phyloP scores from a whole-genome alignment of 2,113 vertebrate genomes.

The Amblyopsis rosae region DNA sequence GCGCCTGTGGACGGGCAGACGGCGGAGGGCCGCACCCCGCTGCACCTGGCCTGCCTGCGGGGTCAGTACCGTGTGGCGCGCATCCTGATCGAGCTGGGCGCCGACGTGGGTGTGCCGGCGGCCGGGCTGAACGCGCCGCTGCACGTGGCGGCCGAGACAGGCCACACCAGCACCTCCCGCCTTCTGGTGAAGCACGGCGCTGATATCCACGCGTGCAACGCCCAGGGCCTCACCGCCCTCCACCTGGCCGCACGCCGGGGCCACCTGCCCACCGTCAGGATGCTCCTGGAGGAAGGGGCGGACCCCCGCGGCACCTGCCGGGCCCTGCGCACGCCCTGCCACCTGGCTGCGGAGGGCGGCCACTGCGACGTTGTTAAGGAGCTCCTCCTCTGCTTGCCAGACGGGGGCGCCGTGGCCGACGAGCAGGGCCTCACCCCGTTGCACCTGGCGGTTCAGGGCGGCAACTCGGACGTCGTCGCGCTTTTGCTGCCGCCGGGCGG shows the following conservation, averaged over 20 bases:
- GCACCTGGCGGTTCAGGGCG: constrained; percentile 80
- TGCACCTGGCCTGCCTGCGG: constrained; percentile 91
- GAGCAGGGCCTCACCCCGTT: constrained; percentile 79
- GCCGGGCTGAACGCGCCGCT: constrained; percentile 78
- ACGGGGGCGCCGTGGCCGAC: constrained; percentile 69
- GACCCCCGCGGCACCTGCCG: constrained; percentile 66
- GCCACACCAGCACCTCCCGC: constrained; percentile 93
- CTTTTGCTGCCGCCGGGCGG: constrained; percentile 77
- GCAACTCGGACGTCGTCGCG: constrained; percentile 76
- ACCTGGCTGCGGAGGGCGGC: constrained; percentile 83
- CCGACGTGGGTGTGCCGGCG: constrained; percentile 73
- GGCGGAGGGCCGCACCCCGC: constrained; percentile 83
- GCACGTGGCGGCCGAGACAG: constrained; percentile 89
- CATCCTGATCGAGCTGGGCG: constrained; percentile 87
- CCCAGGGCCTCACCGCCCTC: constrained; percentile 82
- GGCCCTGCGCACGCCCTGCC: constrained; percentile 77
- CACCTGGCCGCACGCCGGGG: constrained; percentile 85
- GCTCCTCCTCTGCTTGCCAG: constrained; percentile 75
- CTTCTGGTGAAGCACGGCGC: constrained; percentile 87
- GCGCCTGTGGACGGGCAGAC: constrained; percentile 85
- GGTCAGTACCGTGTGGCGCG: constrained; percentile 95
- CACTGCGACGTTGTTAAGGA: constrained; percentile 84
- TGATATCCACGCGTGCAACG: constrained; percentile 72
- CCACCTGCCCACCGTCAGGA: constrained; percentile 85
- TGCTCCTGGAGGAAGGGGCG: constrained; percentile 85